phyloP scores from a whole-genome alignment of 2,888 invertebrate genomes.

The Rugalucina vietnamica region DNA sequence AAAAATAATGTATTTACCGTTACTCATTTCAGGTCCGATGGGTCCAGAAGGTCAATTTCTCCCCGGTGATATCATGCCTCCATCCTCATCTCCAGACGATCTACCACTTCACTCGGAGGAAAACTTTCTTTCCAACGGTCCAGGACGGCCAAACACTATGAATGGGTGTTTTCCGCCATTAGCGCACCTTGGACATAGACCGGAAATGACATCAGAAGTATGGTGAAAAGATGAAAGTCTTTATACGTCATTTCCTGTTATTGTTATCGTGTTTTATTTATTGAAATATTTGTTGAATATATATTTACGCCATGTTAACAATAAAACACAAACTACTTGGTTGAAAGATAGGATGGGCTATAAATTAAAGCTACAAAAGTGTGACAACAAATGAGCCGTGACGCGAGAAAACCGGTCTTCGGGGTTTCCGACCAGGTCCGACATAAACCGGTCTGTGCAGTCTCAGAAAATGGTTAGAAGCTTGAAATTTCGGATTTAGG shows the following conservation, averaged over 20 bases:
- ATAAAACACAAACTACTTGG: too few relatives aligned
- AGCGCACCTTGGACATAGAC: conserved; percentile 22
- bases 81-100: conserved; percentile 67
- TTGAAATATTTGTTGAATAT: background rate
- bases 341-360: too few relatives aligned
- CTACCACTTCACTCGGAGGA: conserved; percentile 43
- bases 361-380: too few relatives aligned
- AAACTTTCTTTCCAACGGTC: background rate
- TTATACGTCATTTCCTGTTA: background rate
- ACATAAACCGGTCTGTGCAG: too few relatives aligned
- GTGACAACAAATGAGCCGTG: too few relatives aligned
- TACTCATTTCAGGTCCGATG: conserved; percentile 54
- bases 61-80: conserved; percentile 67
- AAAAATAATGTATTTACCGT: background rate
- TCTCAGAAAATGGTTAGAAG: too few relatives aligned
- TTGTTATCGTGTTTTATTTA: conserved; percentile 2
- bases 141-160: conserved; percentile 17
- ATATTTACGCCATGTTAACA: too few relatives aligned
- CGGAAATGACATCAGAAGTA: conserved; percentile 22
- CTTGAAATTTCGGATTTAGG: too few relatives aligned
- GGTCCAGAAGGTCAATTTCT: conserved; percentile 67
- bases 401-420: too few relatives aligned
- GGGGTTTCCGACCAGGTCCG: too few relatives aligned
- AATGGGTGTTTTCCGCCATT: conserved; percentile 13
- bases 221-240: background rate